These are phyloP conservation scores for Sinella curviseta DNA, from an alignment of 1,140 invertebrate species.

Conservation along the genomic window DNA sequence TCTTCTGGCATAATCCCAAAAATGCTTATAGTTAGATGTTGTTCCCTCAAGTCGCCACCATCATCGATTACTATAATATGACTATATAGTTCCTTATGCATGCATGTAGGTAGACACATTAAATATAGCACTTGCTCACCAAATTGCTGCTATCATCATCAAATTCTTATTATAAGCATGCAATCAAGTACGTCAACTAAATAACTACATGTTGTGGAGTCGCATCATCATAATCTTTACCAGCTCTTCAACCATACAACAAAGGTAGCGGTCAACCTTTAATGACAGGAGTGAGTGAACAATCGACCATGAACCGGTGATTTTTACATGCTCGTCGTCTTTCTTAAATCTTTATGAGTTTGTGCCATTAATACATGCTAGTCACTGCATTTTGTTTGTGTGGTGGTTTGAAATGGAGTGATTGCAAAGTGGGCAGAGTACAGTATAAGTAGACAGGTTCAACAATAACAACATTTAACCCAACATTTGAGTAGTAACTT, in stretches of 20 bases:
- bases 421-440: no score
- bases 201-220: no score
- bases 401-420: no score
- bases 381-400: no score
- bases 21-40: not conserved
- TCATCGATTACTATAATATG: not conserved
- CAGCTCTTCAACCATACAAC: not conserved
- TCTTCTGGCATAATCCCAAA: not conserved
- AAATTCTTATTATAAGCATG: not conserved
- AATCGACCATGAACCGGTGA: slow-evolving; percentile 12
- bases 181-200: no score
- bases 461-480: no score
- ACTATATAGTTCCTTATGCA: no score
- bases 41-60: not conserved
- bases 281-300: slow-evolving; percentile 13
- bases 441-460: no score
- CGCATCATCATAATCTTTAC: not conserved
- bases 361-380: not conserved
- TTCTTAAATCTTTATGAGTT: not conserved
- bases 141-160: not conserved
- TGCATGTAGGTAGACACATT: no score
- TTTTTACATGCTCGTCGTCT: not conserved
- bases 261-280: slow-evolving; percentile 3
- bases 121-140: no score
- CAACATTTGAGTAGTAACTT: no score